These are phyloP conservation scores for Osmerus eperlanus DNA, from an alignment of 2,113 vertebrate species.

Conservation along the genomic window DNA sequence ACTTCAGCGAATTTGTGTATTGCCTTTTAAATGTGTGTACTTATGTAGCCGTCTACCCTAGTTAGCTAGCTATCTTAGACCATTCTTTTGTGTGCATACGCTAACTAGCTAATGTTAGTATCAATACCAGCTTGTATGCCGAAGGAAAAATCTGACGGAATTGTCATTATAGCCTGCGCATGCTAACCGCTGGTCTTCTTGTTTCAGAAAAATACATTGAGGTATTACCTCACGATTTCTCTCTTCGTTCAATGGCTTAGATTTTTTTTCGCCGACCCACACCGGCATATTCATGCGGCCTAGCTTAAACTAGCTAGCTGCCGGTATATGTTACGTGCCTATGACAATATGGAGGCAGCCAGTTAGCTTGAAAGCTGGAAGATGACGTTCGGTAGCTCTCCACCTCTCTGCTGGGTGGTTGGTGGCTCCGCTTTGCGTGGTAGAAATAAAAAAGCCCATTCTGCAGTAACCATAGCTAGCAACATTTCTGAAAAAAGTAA, in stretches of 20 bases:
- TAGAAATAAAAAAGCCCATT: neutral
- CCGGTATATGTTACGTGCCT: constrained; percentile 67
- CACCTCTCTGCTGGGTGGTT: constrained; percentile 42
- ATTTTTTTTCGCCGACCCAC: constrained; percentile 20
- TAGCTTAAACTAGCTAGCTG: constrained; percentile 54
- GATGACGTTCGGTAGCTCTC: constrained; percentile 57
- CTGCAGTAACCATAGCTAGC: neutral
- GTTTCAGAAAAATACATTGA: neutral
- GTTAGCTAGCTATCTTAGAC: too few relatives aligned
- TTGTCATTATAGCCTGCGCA: neutral
- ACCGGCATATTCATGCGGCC: constrained; percentile 61
- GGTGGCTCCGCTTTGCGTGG: neutral
- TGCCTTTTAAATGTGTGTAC: too few relatives aligned
- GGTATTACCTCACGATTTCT: neutral
- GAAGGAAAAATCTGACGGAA: neutral
- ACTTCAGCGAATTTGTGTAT: too few relatives aligned
- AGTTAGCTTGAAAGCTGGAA: constrained; percentile 65
- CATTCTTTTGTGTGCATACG: neutral
- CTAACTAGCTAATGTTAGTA: constrained; percentile 44
- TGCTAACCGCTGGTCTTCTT: neutral
- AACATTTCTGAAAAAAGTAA: neutral
- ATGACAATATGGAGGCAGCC: constrained; percentile 74
- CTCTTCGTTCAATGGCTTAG: too few relatives aligned
- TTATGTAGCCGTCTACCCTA: too few relatives aligned
- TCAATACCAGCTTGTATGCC: constrained; percentile 10